These are phyloP conservation scores for Lymantria monacha DNA, from an alignment of 2,888 invertebrate species.

Conservation along the genomic window DNA sequence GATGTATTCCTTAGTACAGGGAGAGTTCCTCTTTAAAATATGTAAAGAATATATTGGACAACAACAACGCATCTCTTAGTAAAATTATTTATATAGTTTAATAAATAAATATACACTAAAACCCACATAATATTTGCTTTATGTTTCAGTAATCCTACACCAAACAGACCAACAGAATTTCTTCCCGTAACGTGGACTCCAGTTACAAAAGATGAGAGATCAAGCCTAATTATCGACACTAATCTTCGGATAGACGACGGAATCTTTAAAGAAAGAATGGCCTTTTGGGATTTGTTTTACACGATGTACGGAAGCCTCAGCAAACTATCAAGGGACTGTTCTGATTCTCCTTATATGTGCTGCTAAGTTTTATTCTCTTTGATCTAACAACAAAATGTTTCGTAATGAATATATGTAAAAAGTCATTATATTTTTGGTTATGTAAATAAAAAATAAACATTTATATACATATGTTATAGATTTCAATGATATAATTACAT, in stretches of 20 bases:
- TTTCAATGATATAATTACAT: not conserved
- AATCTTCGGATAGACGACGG: slow-evolving; percentile 50
- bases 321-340: slow-evolving; percentile 48
- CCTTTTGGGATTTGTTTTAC: slow-evolving; percentile 73
- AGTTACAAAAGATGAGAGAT: slow-evolving; percentile 46
- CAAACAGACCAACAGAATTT: slow-evolving; percentile 37
- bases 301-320: slow-evolving; percentile 55
- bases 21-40: too few species aligned
- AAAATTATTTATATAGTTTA: too few species aligned
- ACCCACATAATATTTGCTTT: not conserved
- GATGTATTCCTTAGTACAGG: too few species aligned
- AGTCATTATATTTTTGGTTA: not conserved
- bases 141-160: slow-evolving; percentile 61
- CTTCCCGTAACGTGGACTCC: slow-evolving; percentile 58
- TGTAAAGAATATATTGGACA: too few species aligned
- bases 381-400: not conserved
- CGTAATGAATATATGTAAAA: not conserved
- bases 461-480: not conserved
- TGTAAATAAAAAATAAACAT: not conserved
- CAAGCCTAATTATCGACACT: slow-evolving; percentile 59
- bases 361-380: slow-evolving; percentile 16
- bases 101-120: too few species aligned
- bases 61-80: too few species aligned
- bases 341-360: slow-evolving; percentile 18
- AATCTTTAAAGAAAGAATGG: slow-evolving; percentile 59